Conservation (phyloP, 2,888 invertebrate species). For the Molanna angustata region DNA sequence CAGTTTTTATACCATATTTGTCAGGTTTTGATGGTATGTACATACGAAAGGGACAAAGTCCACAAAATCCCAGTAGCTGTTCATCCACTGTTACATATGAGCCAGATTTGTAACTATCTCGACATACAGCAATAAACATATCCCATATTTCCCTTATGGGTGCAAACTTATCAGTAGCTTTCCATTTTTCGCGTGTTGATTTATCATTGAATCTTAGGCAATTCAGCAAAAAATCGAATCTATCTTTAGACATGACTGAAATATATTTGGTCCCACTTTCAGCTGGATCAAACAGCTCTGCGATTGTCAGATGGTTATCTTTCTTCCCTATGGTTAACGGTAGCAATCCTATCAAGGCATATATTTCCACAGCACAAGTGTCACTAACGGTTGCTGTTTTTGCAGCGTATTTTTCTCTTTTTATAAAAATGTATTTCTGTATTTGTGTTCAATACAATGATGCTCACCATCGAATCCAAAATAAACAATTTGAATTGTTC, state of each 20-base stretch:
- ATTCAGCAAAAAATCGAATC: constrained; percentile 32
- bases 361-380: constrained; percentile 31
- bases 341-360: constrained; percentile 33
- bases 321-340: constrained; percentile 33
- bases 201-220: constrained; percentile 33
- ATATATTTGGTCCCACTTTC: constrained; percentile 33
- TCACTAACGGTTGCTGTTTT: constrained; percentile 9
- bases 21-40: constrained; percentile 29
- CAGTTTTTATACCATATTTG: constrained; percentile 39
- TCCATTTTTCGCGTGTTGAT: constrained; percentile 18
- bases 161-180: constrained; percentile 33
- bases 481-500: too few species aligned
- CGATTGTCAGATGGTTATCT: constrained; percentile 34
- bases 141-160: constrained; percentile 36
- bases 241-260: constrained; percentile 30
- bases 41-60: constrained; percentile 29
- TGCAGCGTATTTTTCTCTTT: too few species aligned
- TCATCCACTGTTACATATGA: constrained; percentile 30
- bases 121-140: constrained; percentile 32
- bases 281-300: constrained; percentile 33
- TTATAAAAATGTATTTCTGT: too few species aligned
- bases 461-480: too few species aligned
- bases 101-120: constrained; percentile 26
- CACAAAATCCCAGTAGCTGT: constrained; percentile 30
- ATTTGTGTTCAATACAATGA: too few species aligned